These are phyloP conservation scores for Caenorhabditis sp. DNA, from an alignment of 2,888 invertebrate species.

Conservation along the genomic window DNA sequence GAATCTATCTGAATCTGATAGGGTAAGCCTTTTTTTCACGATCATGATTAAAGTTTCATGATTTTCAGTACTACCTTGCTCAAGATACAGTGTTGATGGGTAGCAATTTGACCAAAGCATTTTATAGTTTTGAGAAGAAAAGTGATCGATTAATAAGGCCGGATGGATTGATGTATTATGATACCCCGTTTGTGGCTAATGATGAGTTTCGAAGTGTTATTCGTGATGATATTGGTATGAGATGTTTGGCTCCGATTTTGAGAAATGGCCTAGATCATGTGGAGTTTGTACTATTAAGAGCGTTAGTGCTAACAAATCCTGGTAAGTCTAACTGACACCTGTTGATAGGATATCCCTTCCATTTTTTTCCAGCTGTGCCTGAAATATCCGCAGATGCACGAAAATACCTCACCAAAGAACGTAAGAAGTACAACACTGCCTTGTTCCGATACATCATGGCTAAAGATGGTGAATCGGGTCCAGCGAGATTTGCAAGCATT, in stretches of 20 bases:
- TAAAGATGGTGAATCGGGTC: slow-evolving; percentile 13
- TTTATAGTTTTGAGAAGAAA: slow-evolving; percentile 19
- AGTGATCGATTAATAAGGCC: slow-evolving; percentile 14
- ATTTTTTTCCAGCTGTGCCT: background rate
- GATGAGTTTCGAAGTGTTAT: background rate
- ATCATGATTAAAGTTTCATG: no score
- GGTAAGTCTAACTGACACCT: slow-evolving; percentile 8
- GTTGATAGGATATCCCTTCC: background rate
- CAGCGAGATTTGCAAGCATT: slow-evolving; percentile 20
- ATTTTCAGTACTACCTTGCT: slow-evolving; percentile 23
- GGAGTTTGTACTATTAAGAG: slow-evolving; percentile 25
- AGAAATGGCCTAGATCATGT: slow-evolving; percentile 4
- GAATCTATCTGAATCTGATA: slow-evolving; percentile 20
- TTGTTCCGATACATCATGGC: slow-evolving; percentile 21
- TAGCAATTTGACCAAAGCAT: slow-evolving; percentile 16
- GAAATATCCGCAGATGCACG: background rate
- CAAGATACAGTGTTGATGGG: slow-evolving; percentile 33
- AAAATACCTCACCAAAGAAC: slow-evolving; percentile 4
- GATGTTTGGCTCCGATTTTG: background rate
- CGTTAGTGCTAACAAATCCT: slow-evolving; percentile 23
- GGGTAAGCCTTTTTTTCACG: slow-evolving; percentile 8
- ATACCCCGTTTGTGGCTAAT: background rate
- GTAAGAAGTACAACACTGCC: slow-evolving; percentile 23
- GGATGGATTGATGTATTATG: slow-evolving; percentile 7
- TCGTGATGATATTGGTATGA: background rate